Percentiles rank a stretch among this genome's conserved stretches.
phyloP scores from a whole-genome alignment of 2,888 invertebrate species.

The Sclerodermus sp. region DNA sequence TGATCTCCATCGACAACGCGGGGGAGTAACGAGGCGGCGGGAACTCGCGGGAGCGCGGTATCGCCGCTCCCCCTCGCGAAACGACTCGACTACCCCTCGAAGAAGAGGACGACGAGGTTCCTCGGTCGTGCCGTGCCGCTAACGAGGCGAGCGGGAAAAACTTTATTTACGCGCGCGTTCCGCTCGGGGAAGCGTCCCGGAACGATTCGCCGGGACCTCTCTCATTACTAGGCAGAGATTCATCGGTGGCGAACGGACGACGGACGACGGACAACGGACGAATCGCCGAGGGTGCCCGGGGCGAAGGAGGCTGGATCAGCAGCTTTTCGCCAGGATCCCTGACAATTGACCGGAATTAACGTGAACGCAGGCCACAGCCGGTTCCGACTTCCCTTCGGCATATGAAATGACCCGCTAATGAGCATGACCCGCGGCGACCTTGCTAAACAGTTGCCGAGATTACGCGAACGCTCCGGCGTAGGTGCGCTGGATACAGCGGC shows the following conservation, averaged over 20 bases:
- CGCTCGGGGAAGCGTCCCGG: no score
- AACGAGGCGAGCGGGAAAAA: no score
- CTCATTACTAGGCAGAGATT: neutral
- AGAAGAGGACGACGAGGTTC: no score
- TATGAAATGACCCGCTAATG: conserved; percentile 43
- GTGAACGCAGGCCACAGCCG: conserved; percentile 7
- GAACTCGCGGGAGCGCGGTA: no score
- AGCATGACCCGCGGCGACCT: conserved; percentile 32
- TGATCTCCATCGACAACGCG: conserved; percentile 27
- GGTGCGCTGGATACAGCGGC: no score
- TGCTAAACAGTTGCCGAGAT: conserved; percentile 20
- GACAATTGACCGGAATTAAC: conserved; percentile 30
- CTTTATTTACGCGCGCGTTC: no score
- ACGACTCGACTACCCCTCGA: no score
- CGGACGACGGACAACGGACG: neutral
- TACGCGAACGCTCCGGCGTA: neutral
- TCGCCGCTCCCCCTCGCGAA: no score
- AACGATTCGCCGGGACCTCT: no score
- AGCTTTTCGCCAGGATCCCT: conserved; percentile 21
- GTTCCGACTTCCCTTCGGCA: conserved; percentile 37
- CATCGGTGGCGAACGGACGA: neutral
- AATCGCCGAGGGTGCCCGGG: neutral
- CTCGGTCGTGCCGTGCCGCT: no score
- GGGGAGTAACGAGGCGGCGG: no score
- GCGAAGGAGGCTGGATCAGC: conserved; percentile 5